Base-by-base conservation (phyloP, 1,140 invertebrate genomes). In the Neomicropteryx cornuta region DNA sequence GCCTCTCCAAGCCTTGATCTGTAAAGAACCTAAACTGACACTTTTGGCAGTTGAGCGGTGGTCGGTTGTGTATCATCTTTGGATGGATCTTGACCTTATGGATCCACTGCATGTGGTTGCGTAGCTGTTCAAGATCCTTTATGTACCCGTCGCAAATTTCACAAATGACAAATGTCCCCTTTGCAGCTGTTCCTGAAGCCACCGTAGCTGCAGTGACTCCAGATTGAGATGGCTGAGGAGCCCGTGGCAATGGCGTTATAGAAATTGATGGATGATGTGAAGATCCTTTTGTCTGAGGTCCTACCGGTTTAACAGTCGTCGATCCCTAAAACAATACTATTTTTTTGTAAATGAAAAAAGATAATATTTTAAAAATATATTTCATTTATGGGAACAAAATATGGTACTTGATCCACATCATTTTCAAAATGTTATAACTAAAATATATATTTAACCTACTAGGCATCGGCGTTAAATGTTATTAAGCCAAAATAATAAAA, bases 61-160 rank as follows among this genome's bases (percentile, higher is more conserved):
- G 89, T 63, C 88, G 71, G 62, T 90, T 92, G 55, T 91, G 88
- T 43, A 93, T 90, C 89, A 93, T 93, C 66, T 93, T 93, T 42
- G 88, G 89, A 70, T 93, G 89, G 53, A 93, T 93, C 67, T 93
- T 93, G 35, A 93, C 87, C 76, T 93, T 92, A 56, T 93, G 90
- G 54, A 92, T 91, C 87, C 87, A 92, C 51, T 91, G 87, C 90
- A 94, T 94, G 55, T 94, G 90, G 61, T 90, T 92, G 43, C 88
- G 69, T 24, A 93, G 66, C 63, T 92, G 87, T 51, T 93, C 89
- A 49, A 93, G 70, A 65, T 93, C 89, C 69, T 93, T 93, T 37
- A 94, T 92, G 51, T 92, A 93, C 27, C 88, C 87, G 61, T 94
- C 90, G 62, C 90, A 94, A 46, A 94, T 94, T 70, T 94, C 90